These are phyloP conservation scores for Chrysolophus pictus DNA, from an alignment of 2,797 vertebrate genomes.

Conservation along the genomic window DNA sequence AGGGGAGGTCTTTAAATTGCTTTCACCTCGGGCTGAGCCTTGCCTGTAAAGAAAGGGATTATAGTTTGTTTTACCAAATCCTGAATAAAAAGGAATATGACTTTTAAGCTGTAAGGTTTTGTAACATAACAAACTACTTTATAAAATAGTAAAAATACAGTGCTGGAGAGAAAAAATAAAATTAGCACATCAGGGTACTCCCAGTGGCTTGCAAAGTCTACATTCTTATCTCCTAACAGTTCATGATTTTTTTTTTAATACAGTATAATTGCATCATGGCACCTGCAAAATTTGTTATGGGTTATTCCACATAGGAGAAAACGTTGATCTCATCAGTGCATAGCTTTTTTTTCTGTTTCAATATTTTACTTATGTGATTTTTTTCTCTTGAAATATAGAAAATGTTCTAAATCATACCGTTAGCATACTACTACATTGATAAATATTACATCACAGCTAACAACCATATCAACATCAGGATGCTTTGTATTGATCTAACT, in stretches of 20 bases:
- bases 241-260: neutral
- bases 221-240: neutral
- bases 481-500: neutral
- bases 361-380: neutral
- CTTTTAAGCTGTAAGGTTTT: neutral
- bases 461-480: neutral
- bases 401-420: neutral
- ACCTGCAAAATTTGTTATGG: neutral
- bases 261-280: neutral
- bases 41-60: neutral
- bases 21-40: neutral
- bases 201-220: neutral
- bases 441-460: neutral
- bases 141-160: neutral
- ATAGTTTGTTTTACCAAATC: neutral
- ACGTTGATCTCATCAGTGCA: neutral
- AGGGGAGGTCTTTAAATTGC: neutral
- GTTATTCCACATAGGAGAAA: neutral
- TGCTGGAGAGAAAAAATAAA: neutral
- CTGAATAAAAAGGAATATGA: neutral
- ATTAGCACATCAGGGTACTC: neutral
- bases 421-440: neutral
- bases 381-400: neutral
- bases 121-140: neutral
- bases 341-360: neutral